A percentile compares a stretch with the other conserved stretches of the same genome.
Evolutionary conservation across 1,140 invertebrate species (phyloP).

Genomic region (Nylanderia fulva): DNA sequence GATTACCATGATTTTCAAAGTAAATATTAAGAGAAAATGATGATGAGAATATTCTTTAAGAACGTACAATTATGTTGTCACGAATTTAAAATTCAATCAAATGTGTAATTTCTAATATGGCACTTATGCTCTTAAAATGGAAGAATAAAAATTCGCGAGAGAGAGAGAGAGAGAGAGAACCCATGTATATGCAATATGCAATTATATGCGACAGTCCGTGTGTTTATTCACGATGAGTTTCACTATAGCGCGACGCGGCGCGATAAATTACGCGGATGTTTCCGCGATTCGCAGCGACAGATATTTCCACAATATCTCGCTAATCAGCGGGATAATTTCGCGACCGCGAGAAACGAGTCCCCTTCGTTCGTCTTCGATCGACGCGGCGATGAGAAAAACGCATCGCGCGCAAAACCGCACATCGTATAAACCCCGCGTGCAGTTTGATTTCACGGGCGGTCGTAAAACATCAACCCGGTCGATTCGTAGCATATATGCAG

Average conservation of each 20-base stretch:
- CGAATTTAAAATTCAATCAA: too few relatives aligned
- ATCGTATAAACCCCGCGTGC: constrained; percentile 67
- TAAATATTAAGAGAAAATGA: too few relatives aligned
- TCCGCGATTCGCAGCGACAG: neutral
- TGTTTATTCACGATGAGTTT: neutral
- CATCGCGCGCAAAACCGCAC: constrained; percentile 18
- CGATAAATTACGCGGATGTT: neutral
- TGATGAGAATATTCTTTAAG: neutral
- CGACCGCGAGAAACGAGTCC: constrained; percentile 61
- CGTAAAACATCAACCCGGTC: constrained; percentile 67
- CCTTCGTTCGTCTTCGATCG: neutral
- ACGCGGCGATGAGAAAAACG: constrained; percentile 58
- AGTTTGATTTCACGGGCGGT: constrained; percentile 68
- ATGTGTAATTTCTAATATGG: neutral
- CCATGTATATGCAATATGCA: too few relatives aligned
- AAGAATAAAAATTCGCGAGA: neutral
- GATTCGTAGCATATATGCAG: constrained; percentile 58
- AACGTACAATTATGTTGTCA: neutral
- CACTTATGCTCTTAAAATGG: neutral
- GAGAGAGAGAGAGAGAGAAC: neutral
- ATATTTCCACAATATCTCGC: constrained; percentile 5
- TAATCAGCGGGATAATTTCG: constrained; percentile 71
- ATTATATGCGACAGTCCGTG: too few relatives aligned
- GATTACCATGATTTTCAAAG: too few relatives aligned
- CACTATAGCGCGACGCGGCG: neutral